phyloP scores from a whole-genome alignment of 37 sponge, comb jelly and placozoan species.

The Beroe forskalii region DNA sequence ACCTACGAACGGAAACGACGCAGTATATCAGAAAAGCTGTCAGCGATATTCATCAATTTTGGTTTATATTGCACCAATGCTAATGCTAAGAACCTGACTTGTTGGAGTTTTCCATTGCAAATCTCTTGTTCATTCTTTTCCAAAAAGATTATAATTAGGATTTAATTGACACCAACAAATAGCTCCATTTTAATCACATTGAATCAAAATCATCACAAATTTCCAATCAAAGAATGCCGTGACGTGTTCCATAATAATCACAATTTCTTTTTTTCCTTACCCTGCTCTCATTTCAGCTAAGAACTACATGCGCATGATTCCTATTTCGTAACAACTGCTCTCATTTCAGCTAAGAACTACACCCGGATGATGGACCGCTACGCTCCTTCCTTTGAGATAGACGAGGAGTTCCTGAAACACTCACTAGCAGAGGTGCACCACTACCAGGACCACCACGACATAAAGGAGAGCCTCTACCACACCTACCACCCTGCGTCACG shows the following conservation, averaged over 20 bases:
- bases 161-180: too few species aligned
- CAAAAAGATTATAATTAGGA: too few species aligned
- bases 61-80: not conserved
- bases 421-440: not conserved
- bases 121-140: too few species aligned
- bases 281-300: slow-evolving; percentile 61
- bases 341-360: slow-evolving; percentile 64
- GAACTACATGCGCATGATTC: slow-evolving; percentile 58
- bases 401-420: slow-evolving; percentile 35
- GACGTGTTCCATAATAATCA: not conserved
- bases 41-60: not conserved
- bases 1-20: not conserved
- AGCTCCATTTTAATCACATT: too few species aligned
- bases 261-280: not conserved
- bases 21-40: not conserved
- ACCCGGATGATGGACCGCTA: slow-evolving; percentile 60
- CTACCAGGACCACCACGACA: slow-evolving; percentile 1
- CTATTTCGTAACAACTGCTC: too few species aligned
- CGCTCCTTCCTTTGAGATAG: slow-evolving; percentile 45
- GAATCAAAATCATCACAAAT: too few species aligned
- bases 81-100: not conserved
- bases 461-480: slow-evolving; percentile 57
- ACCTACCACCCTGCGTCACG: not conserved
- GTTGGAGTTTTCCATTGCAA: too few species aligned
- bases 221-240: too few species aligned